Evolutionary conservation across 1,140 invertebrate genomes (phyloP), one percentile per base, ranked within the genome.

Genomic region (Formica exsecta): DNA sequence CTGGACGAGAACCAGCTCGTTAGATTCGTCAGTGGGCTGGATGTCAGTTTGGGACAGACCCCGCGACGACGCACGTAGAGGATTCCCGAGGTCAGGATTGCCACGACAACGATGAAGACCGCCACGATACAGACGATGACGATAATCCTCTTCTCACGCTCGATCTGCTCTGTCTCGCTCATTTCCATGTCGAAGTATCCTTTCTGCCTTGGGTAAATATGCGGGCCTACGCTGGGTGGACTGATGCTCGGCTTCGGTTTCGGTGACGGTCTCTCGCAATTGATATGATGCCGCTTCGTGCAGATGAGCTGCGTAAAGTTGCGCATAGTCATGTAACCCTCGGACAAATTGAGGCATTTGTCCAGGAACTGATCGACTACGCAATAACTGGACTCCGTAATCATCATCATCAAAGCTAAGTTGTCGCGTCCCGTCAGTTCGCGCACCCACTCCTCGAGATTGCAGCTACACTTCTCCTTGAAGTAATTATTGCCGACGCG

Each of bases 251-350:
- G 87, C 74, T 94, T 85, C 36, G 90, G 87, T 16, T 93, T 93
- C 0, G 90, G 71, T 1, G 91, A 87, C 3, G 91, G 89, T 54
- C 93, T 92, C 36, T 92, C 92, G 68, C 95, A 95, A 3, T 91
- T 87, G n/a, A 95, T 88, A 16, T 92, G 91, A 16, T 93, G 92
- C 1, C 93, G 92, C 16, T 95, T 92, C 32, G 93, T 94, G 86
- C 97, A 97, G 19, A 97, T 95, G 9, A 95, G 94, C 29, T 95
- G 94, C 0, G 96, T 96, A 91, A 96, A 97, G 75, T 97, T 97
- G 38, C 94, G 91, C 91, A 97, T 96, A 44, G 95, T 93, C 89
- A 97, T 95, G 75, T 96, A 96, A 65, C 96, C 96, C 87, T 96
- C 95, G 0, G 96, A 95, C 3, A 96, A 93, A 70, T 96, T 96